Conservation (phyloP, 2,888 invertebrate genomes). For the Anarsia innoxiella region DNA sequence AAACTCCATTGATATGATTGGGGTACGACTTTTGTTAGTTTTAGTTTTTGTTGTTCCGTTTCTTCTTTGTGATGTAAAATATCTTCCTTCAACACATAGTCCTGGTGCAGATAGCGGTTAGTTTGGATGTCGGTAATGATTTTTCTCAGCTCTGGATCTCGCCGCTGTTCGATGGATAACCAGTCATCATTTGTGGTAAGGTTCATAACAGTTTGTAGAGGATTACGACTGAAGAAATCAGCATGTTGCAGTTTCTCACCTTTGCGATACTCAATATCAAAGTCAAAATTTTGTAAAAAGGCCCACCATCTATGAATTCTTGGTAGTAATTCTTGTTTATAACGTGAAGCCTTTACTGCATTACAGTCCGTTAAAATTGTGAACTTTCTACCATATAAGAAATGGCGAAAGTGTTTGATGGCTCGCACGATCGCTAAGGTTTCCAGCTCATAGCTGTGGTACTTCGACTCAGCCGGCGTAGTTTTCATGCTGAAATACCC, state of each 20-base stretch:
- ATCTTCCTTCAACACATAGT: slow-evolving; percentile 7
- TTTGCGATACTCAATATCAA: slow-evolving; percentile 8
- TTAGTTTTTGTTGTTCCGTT: background rate
- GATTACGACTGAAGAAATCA: too few relatives aligned
- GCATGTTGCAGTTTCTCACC: too few relatives aligned
- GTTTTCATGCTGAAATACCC: slow-evolving; percentile 14
- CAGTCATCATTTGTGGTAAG: slow-evolving; percentile 14
- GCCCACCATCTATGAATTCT: slow-evolving; percentile 5
- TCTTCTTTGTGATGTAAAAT: slow-evolving; percentile 4
- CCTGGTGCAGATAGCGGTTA: background rate
- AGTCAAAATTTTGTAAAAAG: too few relatives aligned
- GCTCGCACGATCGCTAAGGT: too few relatives aligned
- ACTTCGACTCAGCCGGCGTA: slow-evolving; percentile 3
- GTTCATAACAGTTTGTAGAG: slow-evolving; percentile 8
- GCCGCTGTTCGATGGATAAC: slow-evolving; percentile 19
- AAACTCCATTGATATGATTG: slow-evolving; percentile 22
- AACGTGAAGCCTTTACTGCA: slow-evolving; percentile 1
- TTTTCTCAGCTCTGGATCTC: slow-evolving; percentile 8
- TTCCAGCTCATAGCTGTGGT: too few relatives aligned
- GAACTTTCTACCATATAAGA: slow-evolving; percentile 2
- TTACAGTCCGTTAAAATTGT: slow-evolving; percentile 1
- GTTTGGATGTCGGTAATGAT: slow-evolving; percentile 7
- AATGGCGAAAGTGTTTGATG: background rate
- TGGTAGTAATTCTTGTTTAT: slow-evolving; percentile 2
- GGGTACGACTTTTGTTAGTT: slow-evolving; percentile 14